These are phyloP conservation scores for Eudasyphora cyanicolor DNA, from an alignment of 2,888 invertebrate species.

Conservation along the genomic window DNA sequence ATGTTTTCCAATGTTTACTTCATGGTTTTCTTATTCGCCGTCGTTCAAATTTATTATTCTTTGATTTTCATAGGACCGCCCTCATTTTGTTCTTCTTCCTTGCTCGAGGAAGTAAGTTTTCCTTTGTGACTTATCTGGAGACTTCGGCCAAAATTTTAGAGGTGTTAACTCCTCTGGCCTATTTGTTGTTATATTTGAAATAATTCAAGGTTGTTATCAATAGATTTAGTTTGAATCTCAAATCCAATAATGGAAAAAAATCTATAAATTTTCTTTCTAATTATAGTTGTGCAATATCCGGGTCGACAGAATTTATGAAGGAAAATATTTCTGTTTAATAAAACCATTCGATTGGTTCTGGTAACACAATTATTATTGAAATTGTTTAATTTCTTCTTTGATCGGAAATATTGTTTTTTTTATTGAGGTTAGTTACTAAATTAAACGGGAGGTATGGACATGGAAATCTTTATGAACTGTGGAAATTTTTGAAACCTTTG, in stretches of 20 bases:
- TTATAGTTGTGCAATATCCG: constrained; percentile 51
- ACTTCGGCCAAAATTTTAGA: background rate
- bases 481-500: too few species aligned
- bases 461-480: background rate
- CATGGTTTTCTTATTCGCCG: background rate
- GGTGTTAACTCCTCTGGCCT: constrained; percentile 45
- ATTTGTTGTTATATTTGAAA: constrained; percentile 26
- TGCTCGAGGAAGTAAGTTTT: constrained; percentile 28
- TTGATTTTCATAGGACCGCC: constrained; percentile 34
- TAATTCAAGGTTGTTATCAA: constrained; percentile 53
- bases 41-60: constrained; percentile 40
- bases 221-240: background rate
- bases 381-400: background rate
- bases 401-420: background rate
- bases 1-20: constrained; percentile 20
- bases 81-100: constrained; percentile 17
- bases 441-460: background rate
- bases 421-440: background rate
- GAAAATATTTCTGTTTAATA: constrained; percentile 21
- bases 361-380: background rate
- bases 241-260: constrained; percentile 28
- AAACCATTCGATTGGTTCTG: constrained; percentile 27
- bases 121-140: background rate
- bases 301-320: constrained; percentile 20
- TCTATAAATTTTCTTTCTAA: constrained; percentile 43